phyloP scores from a whole-genome alignment of 1,140 invertebrate genomes.

The Berghia stephanieae region DNA sequence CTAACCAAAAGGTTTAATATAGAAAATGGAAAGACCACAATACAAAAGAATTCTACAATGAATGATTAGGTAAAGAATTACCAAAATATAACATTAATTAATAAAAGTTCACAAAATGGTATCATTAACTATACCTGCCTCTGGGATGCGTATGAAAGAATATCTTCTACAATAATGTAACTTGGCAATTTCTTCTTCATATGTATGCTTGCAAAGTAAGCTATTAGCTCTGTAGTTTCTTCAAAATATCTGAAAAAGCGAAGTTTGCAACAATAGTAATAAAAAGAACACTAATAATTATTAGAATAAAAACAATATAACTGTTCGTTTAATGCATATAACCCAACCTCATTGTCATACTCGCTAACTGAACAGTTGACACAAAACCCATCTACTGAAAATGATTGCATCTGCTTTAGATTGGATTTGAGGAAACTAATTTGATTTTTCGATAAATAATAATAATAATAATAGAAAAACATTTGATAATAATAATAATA shows the following conservation, averaged over 20 bases:
- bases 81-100: too few species aligned
- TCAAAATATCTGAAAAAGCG: constrained; percentile 21
- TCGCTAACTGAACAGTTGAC: neutral
- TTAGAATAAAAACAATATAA: neutral
- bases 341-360: neutral
- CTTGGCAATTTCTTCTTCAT: constrained; percentile 6
- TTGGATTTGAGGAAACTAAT: neutral
- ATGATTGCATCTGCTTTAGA: neutral
- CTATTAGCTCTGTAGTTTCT: constrained; percentile 5
- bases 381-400: neutral
- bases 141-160: constrained; percentile 20
- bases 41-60: too few species aligned
- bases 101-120: too few species aligned
- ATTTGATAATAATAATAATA: too few species aligned
- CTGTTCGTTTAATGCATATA: neutral
- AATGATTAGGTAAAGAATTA: too few species aligned
- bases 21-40: too few species aligned
- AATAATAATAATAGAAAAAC: too few species aligned
- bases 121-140: too few species aligned
- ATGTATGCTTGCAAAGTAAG: constrained; percentile 2
- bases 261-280: neutral
- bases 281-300: neutral
- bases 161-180: constrained; percentile 21
- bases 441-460: too few species aligned
- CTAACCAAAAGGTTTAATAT: too few species aligned